phyloP scores from a whole-genome alignment of 2,888 invertebrate species.

The Pristionchus mayeri region DNA sequence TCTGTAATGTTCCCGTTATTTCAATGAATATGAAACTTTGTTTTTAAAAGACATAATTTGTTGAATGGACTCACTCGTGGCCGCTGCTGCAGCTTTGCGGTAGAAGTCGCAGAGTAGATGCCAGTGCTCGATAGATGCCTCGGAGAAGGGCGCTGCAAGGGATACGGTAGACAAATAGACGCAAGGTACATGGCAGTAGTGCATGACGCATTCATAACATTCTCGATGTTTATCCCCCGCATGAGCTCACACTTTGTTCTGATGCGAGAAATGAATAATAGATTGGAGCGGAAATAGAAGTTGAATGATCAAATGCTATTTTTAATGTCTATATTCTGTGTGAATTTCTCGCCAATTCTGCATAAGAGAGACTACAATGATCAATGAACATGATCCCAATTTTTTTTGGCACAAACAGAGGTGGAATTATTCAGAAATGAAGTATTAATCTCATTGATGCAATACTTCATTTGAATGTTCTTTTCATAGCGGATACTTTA shows the following conservation, averaged over 20 bases:
- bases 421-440: too few relatives aligned
- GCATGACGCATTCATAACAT: background rate
- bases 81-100: constrained; percentile 34
- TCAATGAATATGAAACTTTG: too few relatives aligned
- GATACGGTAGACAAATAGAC: background rate
- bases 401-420: too few relatives aligned
- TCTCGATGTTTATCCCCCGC: background rate
- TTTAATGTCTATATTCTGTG: too few relatives aligned
- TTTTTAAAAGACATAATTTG: background rate
- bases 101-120: constrained; percentile 47
- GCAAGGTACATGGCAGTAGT: background rate
- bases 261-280: background rate
- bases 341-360: too few relatives aligned
- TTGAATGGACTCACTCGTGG: constrained; percentile 19
- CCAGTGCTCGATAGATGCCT: constrained; percentile 49
- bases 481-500: too few relatives aligned
- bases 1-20: constrained; percentile 1
- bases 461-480: too few relatives aligned
- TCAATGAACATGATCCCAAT: too few relatives aligned
- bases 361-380: too few relatives aligned
- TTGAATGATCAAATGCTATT: too few relatives aligned
- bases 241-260: background rate
- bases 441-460: too few relatives aligned
- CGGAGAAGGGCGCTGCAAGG: constrained; percentile 47
- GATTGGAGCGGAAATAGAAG: background rate